Base-by-base conservation (phyloP, 2,113 vertebrate genomes). In the Lagopus muta region DNA sequence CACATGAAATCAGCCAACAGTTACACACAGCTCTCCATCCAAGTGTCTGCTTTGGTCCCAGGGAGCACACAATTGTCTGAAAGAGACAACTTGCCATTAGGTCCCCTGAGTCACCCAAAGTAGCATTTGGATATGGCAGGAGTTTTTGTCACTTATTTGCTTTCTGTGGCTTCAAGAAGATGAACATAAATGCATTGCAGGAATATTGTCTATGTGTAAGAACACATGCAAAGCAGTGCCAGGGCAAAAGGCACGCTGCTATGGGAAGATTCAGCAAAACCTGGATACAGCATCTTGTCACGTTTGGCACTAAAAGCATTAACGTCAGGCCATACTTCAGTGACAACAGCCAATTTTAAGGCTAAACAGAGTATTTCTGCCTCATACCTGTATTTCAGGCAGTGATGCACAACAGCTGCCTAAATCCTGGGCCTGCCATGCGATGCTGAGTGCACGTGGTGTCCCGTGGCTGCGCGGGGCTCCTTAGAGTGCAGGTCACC, bases 391-490 rank as follows among this genome's bases (percentile, higher is more conserved):
- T 13, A 13, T 36, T 22, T 21, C 30, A 58, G 62, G 7, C 73
- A 52, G 72, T 52, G 78, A 24, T 38, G 14, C 4, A 38, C 34
- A 20, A 24, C 13, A 8, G 8, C 14, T 1, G 5, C 3, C 38
- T 8, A 13, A 25, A n/a, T 12, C 21, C 20, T 12, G 27, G 10
- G 11, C 3, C 4, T 27, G 12, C 30, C 3, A 22, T 2, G 8
- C 2, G 4, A 19, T 3, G 5, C 67, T 22, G 42, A 17, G 22
- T 2, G 21, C 3, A 6, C 5, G 3, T 19, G 34, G 27, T 19
- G 21, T n/a, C 34, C n/a, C 2, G 32, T 4, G 66, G 55, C 45
- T 24, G 27, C 7, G 42, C 3, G 0, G 73, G 43, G 69, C 25
- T 28, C 25, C 12, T 1, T 2, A 4, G 34, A 13, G 21, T 22